A percentile compares a stretch with the other conserved stretches of the same genome.
Conservation (phyloP, 37 sponge, comb jelly and placozoan genomes). For the Tethya wilhelma region DNA sequence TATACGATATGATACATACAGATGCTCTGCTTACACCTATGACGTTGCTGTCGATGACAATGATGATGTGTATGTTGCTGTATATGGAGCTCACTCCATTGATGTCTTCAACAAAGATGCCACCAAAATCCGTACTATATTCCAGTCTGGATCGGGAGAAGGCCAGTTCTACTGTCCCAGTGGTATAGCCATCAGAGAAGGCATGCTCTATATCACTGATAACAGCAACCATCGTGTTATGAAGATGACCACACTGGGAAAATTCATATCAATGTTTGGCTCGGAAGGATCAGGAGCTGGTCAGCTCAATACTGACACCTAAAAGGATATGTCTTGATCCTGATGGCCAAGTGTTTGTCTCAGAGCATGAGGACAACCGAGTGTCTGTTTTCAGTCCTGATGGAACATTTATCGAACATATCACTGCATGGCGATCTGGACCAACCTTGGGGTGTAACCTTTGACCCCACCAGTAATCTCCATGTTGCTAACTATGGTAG, state of each 20-base stretch:
- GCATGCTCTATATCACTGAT: conserved; percentile 47
- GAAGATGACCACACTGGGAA: conserved; percentile 21
- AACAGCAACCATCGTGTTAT: conserved; percentile 30
- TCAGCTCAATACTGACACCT: conserved; percentile 35
- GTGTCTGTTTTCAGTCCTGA: conserved; percentile 45
- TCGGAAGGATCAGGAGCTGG: conserved; percentile 22
- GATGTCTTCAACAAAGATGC: conserved; percentile 29
- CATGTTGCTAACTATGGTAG: conserved; percentile 29
- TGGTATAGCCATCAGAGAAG: conserved; percentile 40
- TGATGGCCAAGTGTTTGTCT: conserved; percentile 20
- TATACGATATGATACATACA: neutral
- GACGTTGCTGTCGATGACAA: conserved; percentile 40
- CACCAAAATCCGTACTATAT: too few species aligned
- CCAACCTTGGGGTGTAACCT: conserved; percentile 57
- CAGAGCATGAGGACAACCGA: conserved; percentile 39
- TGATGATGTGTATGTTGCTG: conserved; percentile 25
- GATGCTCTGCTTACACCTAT: neutral
- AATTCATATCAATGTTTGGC: conserved; percentile 46
- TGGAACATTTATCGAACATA: conserved; percentile 18
- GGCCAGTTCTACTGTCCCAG: conserved; percentile 46
- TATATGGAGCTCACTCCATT: conserved; percentile 6
- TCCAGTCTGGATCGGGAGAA: conserved; percentile 15
- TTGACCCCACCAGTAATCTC: conserved; percentile 36
- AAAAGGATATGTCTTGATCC: conserved; percentile 29
- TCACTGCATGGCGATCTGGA: conserved; percentile 10